Base-by-base conservation (phyloP, 2,113 vertebrate species). In the Clarias gariepinus region DNA sequence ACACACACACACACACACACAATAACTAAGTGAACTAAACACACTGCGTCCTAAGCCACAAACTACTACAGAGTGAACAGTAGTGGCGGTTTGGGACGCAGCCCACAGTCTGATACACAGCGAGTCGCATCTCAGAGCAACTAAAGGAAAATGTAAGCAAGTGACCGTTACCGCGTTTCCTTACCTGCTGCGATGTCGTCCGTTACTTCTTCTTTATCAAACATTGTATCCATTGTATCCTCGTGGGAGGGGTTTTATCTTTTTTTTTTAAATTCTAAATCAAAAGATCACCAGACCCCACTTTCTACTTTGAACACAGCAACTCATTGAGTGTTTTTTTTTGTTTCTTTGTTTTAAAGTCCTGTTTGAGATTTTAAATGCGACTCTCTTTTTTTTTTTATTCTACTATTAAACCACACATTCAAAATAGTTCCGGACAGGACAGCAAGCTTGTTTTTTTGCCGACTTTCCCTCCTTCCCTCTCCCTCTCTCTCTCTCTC, bases 141-240 rank as follows among this genome's bases (percentile, higher is more conserved):
- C 55, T 13, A 66, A 58, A 55, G 3, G 13, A 41, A 6, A 81
- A 36, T 4, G 81, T 66, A 18, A 71, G 12, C 18, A 19, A 41
- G 33, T 21, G 81, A 78, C 0, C 0, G 11, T 76, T 12, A 5
- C 84, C 82, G 57, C 33, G 21, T 25, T 53, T 5, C 79, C 82
- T 91, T 92, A 95, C 95, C 95, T 92, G 93, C 28, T 88, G 91
- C 88, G 1, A 91, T 84, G 81, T 93, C 90, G 25, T 95, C 94
- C 11, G 89, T 76, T 33, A 86, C 83, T 25, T 91, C 82, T 36
- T 95, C 93, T 78, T 90, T 94, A 61, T 93, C 94, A n/a, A 88
- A 92, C 94, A 93, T 95, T 87, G n/a, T 92, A 19, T 92, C 91
- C 89, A 80, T 87, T 90, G 87, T 81, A 86, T 89, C 77, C 90